phyloP scores from a whole-genome alignment of 2,113 vertebrate genomes.

The Chloroceryle aenea region DNA sequence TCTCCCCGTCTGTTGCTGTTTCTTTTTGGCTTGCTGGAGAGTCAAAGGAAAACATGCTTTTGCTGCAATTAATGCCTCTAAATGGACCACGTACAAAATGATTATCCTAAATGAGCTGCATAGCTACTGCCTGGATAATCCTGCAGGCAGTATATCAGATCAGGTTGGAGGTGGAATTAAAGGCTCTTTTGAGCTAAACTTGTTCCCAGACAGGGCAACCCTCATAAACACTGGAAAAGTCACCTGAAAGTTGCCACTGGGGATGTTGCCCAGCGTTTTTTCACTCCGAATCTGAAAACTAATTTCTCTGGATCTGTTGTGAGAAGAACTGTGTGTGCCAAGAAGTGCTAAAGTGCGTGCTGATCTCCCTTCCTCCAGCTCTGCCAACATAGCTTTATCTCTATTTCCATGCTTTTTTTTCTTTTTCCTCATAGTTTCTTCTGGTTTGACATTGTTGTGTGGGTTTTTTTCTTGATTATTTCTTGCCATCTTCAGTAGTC shows the following conservation, averaged over 20 bases:
- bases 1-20: neutral
- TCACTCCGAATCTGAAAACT: neutral
- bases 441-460: neutral
- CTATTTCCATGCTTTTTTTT: neutral
- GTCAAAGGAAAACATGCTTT: neutral
- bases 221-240: neutral
- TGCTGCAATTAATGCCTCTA: constrained; percentile 3
- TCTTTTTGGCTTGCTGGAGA: neutral
- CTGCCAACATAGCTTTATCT: neutral
- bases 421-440: neutral
- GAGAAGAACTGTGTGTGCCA: neutral
- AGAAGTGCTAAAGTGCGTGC: neutral
- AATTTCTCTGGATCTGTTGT: neutral
- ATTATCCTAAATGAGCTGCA: neutral
- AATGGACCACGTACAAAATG: neutral
- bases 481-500: neutral
- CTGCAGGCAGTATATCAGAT: neutral
- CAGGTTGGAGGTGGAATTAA: neutral
- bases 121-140: constrained; percentile 18
- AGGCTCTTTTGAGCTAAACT: neutral
- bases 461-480: neutral
- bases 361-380: neutral
- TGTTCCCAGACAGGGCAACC: neutral
- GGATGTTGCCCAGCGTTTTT: neutral
- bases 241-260: neutral